These are phyloP conservation scores for Phymastichus coffea DNA, from an alignment of 1,140 invertebrate species.

Conservation along the genomic window DNA sequence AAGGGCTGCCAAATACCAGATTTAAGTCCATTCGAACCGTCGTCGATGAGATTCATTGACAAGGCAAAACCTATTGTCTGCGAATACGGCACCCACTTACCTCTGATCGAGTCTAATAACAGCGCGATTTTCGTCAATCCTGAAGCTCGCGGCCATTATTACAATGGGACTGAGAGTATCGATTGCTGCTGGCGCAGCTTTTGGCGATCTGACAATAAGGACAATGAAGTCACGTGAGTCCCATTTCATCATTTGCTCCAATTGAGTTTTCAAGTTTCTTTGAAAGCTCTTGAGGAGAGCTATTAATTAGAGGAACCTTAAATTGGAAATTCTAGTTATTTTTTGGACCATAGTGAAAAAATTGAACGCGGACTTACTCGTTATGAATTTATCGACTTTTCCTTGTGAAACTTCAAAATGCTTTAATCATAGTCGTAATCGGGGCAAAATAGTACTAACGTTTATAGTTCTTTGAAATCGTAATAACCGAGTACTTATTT, in stretches of 20 bases:
- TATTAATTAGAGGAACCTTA: not conserved
- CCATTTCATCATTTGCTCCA: not conserved
- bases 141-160: slow-evolving; percentile 51
- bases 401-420: too few species aligned
- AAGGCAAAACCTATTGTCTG: slow-evolving; percentile 49
- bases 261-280: not conserved
- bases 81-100: slow-evolving; percentile 52
- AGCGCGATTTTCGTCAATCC: slow-evolving; percentile 62
- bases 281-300: not conserved
- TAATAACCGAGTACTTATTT: too few species aligned
- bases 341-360: not conserved
- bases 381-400: too few species aligned
- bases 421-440: too few species aligned
- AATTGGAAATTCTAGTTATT: not conserved
- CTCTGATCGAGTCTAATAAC: slow-evolving; percentile 65
- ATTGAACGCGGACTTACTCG: not conserved
- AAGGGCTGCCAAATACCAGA: slow-evolving; percentile 77
- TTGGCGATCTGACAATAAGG: slow-evolving; percentile 55
- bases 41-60: slow-evolving; percentile 55
- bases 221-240: slow-evolving; percentile 45
- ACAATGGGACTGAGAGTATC: slow-evolving; percentile 53
- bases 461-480: too few species aligned
- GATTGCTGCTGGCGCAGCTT: slow-evolving; percentile 68
- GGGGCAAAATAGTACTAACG: too few species aligned
- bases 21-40: slow-evolving; percentile 69